phyloP scores from a whole-genome alignment of 2,113 vertebrate species.

The Egretta garzetta region DNA sequence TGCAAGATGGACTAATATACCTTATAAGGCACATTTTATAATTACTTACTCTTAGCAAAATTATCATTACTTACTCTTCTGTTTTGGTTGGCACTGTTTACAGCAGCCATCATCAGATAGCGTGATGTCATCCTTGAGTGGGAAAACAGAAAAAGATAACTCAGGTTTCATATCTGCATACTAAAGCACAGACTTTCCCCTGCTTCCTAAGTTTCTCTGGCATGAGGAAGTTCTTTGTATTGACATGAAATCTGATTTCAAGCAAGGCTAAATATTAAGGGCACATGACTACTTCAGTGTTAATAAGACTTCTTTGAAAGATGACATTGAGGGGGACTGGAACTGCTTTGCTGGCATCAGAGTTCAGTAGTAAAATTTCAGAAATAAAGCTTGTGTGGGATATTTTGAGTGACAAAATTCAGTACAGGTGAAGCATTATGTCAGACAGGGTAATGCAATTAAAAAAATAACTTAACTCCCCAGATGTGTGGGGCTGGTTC shows the following conservation, averaged over 20 bases:
- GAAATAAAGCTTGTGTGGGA: background rate
- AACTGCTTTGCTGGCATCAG: background rate
- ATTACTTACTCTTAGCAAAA: background rate
- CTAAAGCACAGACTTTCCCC: background rate
- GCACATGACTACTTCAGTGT: background rate
- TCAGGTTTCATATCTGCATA: background rate
- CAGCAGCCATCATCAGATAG: slow-evolving; percentile 70
- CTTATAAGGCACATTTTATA: background rate
- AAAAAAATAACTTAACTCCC: background rate
- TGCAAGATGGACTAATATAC: background rate
- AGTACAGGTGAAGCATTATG: background rate
- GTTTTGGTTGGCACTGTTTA: background rate
- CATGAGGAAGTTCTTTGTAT: background rate
- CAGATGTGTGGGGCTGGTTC: background rate
- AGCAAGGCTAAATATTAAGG: background rate
- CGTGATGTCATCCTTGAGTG: slow-evolving; percentile 34
- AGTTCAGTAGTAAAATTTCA: background rate
- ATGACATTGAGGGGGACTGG: background rate
- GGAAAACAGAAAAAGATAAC: background rate
- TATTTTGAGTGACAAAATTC: background rate
- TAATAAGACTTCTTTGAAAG: background rate
- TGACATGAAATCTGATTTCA: background rate
- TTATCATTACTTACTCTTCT: background rate
- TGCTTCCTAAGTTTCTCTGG: background rate
- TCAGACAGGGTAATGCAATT: background rate